A percentile compares a stretch with the other conserved stretches of the same genome.
Conservation (phyloP, 2,797 vertebrate species). For the Cyclura pinguis region DNA sequence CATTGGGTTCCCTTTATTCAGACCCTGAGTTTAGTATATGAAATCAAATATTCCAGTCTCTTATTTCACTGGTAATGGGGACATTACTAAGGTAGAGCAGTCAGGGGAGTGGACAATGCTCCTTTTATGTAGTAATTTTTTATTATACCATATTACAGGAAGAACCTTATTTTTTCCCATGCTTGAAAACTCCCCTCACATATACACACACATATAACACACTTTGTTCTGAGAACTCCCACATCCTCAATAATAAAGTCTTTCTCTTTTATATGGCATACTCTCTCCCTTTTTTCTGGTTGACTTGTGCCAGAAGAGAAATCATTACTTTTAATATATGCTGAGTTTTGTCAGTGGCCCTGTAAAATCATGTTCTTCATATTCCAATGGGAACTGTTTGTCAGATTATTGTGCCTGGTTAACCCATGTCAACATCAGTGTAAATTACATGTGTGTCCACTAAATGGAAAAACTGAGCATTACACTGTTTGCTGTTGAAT, state of each 20-base stretch:
- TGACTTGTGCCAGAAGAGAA: background rate
- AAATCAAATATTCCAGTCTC: conserved; percentile 16
- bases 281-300: background rate
- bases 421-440: background rate
- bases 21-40: background rate
- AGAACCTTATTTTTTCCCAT: conserved; percentile 22
- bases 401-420: background rate
- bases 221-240: background rate
- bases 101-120: conserved; percentile 6
- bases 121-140: background rate
- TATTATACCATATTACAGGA: background rate
- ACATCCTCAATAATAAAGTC: background rate
- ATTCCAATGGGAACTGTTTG: background rate
- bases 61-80: conserved; percentile 1
- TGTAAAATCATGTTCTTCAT: conserved; percentile 15
- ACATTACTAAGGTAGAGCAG: background rate
- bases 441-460: background rate
- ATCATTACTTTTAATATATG: background rate
- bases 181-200: background rate
- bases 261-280: background rate
- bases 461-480: background rate
- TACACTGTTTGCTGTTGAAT: background rate
- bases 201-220: too few species aligned
- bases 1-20: background rate
- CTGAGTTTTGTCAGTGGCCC: conserved; percentile 16